Percentiles rank a stretch among this genome's conserved stretches.
These are phyloP conservation scores for Aphelenchoides besseyi DNA, from an alignment of 1,140 invertebrate species.

Conservation along the genomic window DNA sequence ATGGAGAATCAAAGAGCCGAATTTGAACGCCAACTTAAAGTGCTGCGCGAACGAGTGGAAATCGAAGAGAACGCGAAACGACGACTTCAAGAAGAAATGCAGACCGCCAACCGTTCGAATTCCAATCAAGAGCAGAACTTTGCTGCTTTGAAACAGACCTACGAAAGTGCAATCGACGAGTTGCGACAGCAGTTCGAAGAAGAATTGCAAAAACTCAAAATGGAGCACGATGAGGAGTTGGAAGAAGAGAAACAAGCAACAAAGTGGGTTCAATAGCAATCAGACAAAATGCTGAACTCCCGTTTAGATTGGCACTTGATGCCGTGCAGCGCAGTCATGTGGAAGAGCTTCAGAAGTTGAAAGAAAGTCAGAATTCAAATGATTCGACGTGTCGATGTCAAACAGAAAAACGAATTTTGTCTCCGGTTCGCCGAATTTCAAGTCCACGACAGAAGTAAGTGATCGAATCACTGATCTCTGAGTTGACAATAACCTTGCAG, in stretches of 20 bases:
- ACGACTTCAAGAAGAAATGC: constrained; percentile 49
- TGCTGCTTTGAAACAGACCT: constrained; percentile 34
- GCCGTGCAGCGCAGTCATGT: constrained; percentile 88
- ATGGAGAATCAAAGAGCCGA: constrained; percentile 37
- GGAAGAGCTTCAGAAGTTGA: constrained; percentile 80
- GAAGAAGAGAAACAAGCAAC: constrained; percentile 60
- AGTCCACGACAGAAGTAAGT: constrained; percentile 37
- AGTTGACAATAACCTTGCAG: constrained; percentile 27
- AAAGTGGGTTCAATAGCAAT: constrained; percentile 36
- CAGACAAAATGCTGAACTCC: background rate
- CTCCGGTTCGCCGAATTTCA: constrained; percentile 11
- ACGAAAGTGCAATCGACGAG: constrained; percentile 47
- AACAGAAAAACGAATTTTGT: constrained; percentile 64
- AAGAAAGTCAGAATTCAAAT: constrained; percentile 26
- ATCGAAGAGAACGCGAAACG: constrained; percentile 42
- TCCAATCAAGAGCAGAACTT: constrained; percentile 33
- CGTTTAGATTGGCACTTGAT: constrained; percentile 71
- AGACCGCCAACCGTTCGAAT: constrained; percentile 29
- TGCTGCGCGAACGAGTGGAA: constrained; percentile 45
- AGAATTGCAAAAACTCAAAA: constrained; percentile 43
- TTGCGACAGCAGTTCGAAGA: constrained; percentile 42
- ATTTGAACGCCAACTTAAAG: constrained; percentile 47
- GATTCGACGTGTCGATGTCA: constrained; percentile 28
- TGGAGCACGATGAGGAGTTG: constrained; percentile 51
- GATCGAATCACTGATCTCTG: background rate